These are phyloP conservation scores for Porites lobata DNA, from an alignment of 92 coral and sea anemone species.

Conservation along the genomic window DNA sequence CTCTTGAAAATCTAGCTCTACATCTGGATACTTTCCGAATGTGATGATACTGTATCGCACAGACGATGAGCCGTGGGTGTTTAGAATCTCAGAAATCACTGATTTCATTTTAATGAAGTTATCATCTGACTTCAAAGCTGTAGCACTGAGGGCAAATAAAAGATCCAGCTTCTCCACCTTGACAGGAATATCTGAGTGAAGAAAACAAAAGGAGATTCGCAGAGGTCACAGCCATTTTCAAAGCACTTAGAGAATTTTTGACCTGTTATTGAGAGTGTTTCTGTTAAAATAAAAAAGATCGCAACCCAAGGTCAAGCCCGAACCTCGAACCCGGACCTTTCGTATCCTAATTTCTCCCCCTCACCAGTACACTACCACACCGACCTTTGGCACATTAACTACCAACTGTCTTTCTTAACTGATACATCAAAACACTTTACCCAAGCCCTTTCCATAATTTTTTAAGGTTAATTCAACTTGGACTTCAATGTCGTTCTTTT, in stretches of 20 bases:
- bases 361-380: too few species aligned
- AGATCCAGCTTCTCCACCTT: constrained; percentile 67
- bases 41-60: constrained; percentile 65
- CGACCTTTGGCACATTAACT: too few species aligned
- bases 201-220: background rate
- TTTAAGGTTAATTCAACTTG: too few species aligned
- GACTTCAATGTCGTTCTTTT: too few species aligned
- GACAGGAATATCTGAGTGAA: constrained; percentile 15
- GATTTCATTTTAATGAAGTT: constrained; percentile 78
- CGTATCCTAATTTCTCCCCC: too few species aligned
- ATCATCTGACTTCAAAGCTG: constrained; percentile 55
- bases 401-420: too few species aligned
- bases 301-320: too few species aligned
- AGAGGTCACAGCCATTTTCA: background rate
- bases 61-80: constrained; percentile 59
- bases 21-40: constrained; percentile 60
- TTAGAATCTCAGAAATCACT: constrained; percentile 70
- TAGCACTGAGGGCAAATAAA: constrained; percentile 79
- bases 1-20: constrained; percentile 62
- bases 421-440: too few species aligned
- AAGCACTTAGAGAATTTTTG: background rate
- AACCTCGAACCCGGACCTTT: too few species aligned
- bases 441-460: too few species aligned
- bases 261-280: too few species aligned
- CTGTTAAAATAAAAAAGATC: too few species aligned